Conservation (phyloP, 2,888 invertebrate genomes). For the Drosophila kuntzei region DNA sequence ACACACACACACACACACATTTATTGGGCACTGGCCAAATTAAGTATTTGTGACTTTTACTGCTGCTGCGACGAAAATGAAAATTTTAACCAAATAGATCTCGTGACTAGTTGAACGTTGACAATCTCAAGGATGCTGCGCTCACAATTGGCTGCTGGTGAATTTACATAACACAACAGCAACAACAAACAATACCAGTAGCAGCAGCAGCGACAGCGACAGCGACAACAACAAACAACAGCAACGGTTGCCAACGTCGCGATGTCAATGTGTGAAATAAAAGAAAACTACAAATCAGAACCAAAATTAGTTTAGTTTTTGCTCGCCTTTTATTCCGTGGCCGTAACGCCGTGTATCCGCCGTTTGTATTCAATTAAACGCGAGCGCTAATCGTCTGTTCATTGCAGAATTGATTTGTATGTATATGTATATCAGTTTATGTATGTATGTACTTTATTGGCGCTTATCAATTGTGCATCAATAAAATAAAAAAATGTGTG, state of each 20-base stretch:
- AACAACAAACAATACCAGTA: slow-evolving; percentile 18
- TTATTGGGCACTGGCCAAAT: slow-evolving; percentile 20
- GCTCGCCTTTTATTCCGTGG: slow-evolving; percentile 48
- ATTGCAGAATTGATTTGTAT: slow-evolving; percentile 50
- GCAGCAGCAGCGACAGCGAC: slow-evolving; percentile 17
- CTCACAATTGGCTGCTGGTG: slow-evolving; percentile 20
- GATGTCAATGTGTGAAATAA: slow-evolving; percentile 45
- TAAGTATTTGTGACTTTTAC: background rate
- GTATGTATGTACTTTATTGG: slow-evolving; percentile 26
- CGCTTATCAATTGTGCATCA: slow-evolving; percentile 61
- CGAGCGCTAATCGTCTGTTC: slow-evolving; percentile 26
- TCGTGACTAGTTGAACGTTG: slow-evolving; percentile 42
- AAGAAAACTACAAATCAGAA: slow-evolving; percentile 18
- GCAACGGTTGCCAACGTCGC: slow-evolving; percentile 54
- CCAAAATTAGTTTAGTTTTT: slow-evolving; percentile 41
- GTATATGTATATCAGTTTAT: slow-evolving; percentile 24
- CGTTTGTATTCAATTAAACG: slow-evolving; percentile 44
- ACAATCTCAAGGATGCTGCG: slow-evolving; percentile 50
- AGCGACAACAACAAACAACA: slow-evolving; percentile 26
- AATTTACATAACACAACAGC: slow-evolving; percentile 55
- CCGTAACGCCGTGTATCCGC: slow-evolving; percentile 32
- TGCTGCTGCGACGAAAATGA: slow-evolving; percentile 5
- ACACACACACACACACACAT: background rate
- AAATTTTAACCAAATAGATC: slow-evolving; percentile 23
- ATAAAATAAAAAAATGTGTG: slow-evolving; percentile 56